A percentile compares a stretch with the other conserved stretches of the same genome.
Conservation (phyloP, 2,113 vertebrate genomes). For the Aptenodytes forsteri region DNA sequence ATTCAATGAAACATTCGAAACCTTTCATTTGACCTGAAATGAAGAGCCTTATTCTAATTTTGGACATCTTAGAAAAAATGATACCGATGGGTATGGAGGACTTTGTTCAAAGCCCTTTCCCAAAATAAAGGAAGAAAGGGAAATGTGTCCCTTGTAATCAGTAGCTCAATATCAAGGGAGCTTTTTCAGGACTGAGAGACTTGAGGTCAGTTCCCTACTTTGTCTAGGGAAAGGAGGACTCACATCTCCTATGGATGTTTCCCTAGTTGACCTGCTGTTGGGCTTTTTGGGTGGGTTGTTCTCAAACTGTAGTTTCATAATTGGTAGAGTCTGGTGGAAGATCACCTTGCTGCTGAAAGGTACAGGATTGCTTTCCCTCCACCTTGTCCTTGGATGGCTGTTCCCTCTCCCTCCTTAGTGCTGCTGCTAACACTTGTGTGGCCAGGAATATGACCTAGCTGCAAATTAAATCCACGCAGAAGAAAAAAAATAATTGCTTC, state of each 20-base stretch:
- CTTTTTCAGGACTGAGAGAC: background rate
- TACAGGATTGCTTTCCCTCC: background rate
- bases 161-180: background rate
- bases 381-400: fast-evolving
- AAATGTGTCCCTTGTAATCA: background rate
- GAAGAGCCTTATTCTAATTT: background rate
- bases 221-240: background rate
- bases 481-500: background rate
- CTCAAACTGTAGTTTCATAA: background rate
- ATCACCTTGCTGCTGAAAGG: background rate
- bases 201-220: background rate
- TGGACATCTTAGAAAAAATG: background rate
- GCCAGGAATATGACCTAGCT: background rate
- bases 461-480: background rate
- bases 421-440: background rate
- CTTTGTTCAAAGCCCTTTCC: background rate
- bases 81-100: background rate
- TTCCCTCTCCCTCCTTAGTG: background rate
- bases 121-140: background rate
- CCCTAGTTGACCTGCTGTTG: background rate
- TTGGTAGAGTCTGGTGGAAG: background rate
- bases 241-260: background rate
- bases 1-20: background rate
- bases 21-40: background rate
- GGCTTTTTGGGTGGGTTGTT: background rate